phyloP scores from a whole-genome alignment of 2,888 invertebrate species.

The Caenorhabditis sp. region DNA sequence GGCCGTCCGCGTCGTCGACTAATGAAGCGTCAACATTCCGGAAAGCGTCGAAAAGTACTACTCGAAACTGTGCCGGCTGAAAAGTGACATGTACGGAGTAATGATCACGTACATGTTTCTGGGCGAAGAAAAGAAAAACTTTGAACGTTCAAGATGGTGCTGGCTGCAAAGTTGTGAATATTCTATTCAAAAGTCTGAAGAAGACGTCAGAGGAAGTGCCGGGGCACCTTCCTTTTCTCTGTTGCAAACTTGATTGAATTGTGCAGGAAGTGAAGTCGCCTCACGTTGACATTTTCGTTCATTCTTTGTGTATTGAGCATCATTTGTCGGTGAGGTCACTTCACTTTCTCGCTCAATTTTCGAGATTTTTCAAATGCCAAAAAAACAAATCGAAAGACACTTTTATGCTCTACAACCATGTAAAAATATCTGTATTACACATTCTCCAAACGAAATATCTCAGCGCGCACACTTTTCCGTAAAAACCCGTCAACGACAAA shows the following conservation, averaged over 20 bases:
- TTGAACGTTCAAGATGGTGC: too few relatives aligned
- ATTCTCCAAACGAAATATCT: too few relatives aligned
- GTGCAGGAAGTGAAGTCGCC: neutral
- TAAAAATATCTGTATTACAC: too few relatives aligned
- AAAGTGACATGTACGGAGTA: constrained; percentile 80
- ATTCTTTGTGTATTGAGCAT: neutral
- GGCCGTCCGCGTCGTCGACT: constrained; percentile 23
- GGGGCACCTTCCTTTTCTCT: constrained; percentile 1
- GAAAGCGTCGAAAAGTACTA: constrained; percentile 44
- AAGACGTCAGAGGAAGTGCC: constrained; percentile 17
- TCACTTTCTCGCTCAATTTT: neutral
- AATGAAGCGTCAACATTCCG: constrained; percentile 46
- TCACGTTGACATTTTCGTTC: neutral
- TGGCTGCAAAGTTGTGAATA: too few relatives aligned
- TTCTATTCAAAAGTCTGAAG: constrained; percentile 1
- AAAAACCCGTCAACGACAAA: too few relatives aligned
- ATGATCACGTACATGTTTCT: constrained; percentile 85
- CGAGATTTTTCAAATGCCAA: too few relatives aligned
- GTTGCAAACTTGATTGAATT: neutral
- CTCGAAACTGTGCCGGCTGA: constrained; percentile 62
- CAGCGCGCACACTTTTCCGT: too few relatives aligned
- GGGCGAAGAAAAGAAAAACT: constrained; percentile 81
- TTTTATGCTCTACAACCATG: too few relatives aligned
- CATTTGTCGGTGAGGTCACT: neutral
- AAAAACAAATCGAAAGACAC: too few relatives aligned